Evolutionary conservation across 2,113 vertebrate species (phyloP).

Genomic region (Leucoraja erinaceus): DNA sequence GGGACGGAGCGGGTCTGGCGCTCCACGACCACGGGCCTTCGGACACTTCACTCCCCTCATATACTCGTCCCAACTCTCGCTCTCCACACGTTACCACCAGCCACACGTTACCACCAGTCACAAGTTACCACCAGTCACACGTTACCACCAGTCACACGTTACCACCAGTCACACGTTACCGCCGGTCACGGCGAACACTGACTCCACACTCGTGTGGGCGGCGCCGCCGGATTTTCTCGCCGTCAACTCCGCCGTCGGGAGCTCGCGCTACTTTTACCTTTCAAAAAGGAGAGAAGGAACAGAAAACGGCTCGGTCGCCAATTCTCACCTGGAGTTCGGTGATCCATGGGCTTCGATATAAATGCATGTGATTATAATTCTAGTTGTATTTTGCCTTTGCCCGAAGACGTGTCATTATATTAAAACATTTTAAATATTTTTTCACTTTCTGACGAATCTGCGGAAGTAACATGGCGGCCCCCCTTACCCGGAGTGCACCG

Average conservation of each 20-base stretch:
- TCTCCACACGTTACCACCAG: no score
- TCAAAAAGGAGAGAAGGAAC: not conserved
- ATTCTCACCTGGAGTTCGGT: constrained; percentile 15
- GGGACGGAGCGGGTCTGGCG: not conserved
- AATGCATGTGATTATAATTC: not conserved
- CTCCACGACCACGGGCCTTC: not conserved
- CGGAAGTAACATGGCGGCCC: constrained; percentile 33
- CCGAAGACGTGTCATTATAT: no score
- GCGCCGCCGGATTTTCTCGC: not conserved
- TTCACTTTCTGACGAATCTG: constrained; percentile 36
- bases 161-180: no score
- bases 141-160: no score
- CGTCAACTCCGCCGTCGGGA: not conserved
- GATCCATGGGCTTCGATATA: constrained; percentile 15
- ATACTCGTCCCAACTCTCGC: not conserved
- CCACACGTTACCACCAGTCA: no score
- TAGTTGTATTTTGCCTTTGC: not conserved
- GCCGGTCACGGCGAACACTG: not conserved
- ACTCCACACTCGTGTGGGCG: not conserved
- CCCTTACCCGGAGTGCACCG: not conserved
- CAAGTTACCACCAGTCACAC: no score
- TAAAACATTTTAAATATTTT: constrained; percentile 3
- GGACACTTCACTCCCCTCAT: not conserved
- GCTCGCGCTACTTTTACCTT: constrained; percentile 33
- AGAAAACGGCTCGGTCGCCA: constrained; percentile 10